phyloP scores from a whole-genome alignment of 2,797 vertebrate genomes.

The Phataginus tricuspis region DNA sequence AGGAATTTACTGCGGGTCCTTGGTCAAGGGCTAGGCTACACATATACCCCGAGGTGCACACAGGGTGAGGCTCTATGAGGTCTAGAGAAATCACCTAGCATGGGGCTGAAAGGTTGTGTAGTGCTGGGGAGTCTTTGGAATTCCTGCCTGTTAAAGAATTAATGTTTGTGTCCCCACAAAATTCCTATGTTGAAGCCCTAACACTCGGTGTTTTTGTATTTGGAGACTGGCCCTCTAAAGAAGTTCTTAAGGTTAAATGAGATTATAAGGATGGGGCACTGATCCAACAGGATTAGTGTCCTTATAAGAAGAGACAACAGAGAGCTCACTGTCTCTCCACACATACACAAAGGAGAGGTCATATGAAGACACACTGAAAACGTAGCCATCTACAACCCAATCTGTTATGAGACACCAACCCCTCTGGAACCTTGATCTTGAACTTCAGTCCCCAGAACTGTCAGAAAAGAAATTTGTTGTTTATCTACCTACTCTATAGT shows the following conservation, averaged over 20 bases:
- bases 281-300: not conserved
- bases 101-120: not conserved
- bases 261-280: not conserved
- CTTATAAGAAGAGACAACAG: not conserved
- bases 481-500: not conserved
- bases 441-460: not conserved
- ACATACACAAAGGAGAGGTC: not conserved
- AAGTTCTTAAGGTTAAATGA: slow-evolving; percentile 1
- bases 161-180: not conserved
- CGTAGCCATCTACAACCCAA: not conserved
- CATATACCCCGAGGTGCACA: not conserved
- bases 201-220: not conserved
- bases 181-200: not conserved
- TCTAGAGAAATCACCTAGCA: not conserved
- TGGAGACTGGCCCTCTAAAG: not conserved
- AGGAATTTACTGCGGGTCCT: not conserved
- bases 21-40: not conserved
- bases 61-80: not conserved
- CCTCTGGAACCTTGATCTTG: not conserved
- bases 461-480: slow-evolving; percentile 1
- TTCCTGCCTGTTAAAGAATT: not conserved
- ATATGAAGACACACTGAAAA: not conserved
- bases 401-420: not conserved
- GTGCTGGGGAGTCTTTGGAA: not conserved
- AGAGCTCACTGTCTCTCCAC: not conserved